Evolutionary conservation across 2,888 invertebrate species (phyloP).

Genomic region (Melanostoma scalare): DNA sequence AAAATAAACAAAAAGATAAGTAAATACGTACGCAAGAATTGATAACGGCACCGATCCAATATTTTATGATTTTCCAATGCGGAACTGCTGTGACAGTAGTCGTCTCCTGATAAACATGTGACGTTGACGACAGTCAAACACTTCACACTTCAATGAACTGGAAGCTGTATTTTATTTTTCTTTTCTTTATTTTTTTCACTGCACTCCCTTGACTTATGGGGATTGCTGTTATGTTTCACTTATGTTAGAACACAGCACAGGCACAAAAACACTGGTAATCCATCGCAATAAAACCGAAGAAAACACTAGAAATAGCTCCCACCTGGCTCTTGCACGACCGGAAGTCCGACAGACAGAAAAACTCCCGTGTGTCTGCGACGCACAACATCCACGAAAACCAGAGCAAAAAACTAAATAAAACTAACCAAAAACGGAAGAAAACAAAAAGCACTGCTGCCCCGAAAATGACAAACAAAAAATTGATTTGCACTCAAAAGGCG

Average conservation of each 20-base stretch:
- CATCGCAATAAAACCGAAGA: conserved; percentile 38
- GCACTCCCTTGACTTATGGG: too few species aligned
- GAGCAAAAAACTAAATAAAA: conserved; percentile 2
- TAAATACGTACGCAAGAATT: conserved; percentile 52
- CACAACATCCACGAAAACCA: conserved; percentile 21
- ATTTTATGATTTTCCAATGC: not conserved
- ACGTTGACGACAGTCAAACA: conserved; percentile 25
- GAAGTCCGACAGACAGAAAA: conserved; percentile 65
- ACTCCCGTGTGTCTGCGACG: conserved; percentile 23
- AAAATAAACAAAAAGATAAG: conserved; percentile 42
- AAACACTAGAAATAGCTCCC: conserved; percentile 28
- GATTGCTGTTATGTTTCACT: too few species aligned
- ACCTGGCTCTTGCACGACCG: conserved; percentile 66
- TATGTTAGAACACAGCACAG: conserved; percentile 16
- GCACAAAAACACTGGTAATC: conserved; percentile 65
- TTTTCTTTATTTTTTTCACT: too few species aligned
- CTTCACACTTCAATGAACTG: conserved; percentile 14
- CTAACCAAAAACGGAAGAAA: conserved; percentile 26
- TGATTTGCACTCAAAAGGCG: conserved; percentile 44
- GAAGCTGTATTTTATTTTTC: too few species aligned
- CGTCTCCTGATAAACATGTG: conserved; percentile 35
- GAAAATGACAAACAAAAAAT: conserved; percentile 4
- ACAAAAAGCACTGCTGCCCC: conserved; percentile 15
- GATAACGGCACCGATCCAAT: conserved; percentile 36
- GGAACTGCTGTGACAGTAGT: conserved; percentile 18